Conservation (phyloP, 2,113 vertebrate genomes). For the Propithecus coquereli region DNA sequence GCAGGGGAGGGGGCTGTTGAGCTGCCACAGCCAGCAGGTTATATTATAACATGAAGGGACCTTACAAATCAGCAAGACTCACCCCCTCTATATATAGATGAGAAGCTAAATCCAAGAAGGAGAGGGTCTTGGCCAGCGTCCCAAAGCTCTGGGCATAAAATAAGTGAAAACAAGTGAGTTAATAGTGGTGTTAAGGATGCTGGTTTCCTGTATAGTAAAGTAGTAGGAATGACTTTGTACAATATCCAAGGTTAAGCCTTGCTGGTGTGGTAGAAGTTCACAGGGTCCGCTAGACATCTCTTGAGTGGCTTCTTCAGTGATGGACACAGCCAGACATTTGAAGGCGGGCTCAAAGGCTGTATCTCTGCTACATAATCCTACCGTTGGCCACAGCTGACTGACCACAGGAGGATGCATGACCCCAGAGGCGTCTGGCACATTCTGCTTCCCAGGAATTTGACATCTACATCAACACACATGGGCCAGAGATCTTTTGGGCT, state of each 20-base stretch:
- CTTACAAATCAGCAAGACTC: not conserved
- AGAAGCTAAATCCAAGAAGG: constrained; percentile 42
- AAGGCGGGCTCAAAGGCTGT: not conserved
- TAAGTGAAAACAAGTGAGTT: constrained; percentile 51
- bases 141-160: constrained; percentile 39
- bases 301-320: not conserved
- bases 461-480: not conserved
- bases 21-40: not conserved
- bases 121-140: constrained; percentile 23
- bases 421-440: not conserved
- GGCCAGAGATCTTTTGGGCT: not conserved
- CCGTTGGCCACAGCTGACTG: not conserved
- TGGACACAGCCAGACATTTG: not conserved
- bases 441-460: not conserved
- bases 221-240: not conserved
- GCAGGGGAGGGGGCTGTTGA: not conserved
- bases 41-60: not conserved
- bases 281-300: not conserved
- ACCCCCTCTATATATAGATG: not conserved
- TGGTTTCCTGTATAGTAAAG: constrained; percentile 19
- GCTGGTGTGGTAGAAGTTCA: not conserved
- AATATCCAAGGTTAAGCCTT: not conserved
- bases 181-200: constrained; percentile 16
- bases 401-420: not conserved
- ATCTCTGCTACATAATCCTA: not conserved